Percentiles rank a stretch among this genome's conserved stretches.
Conservation (phyloP, 2,797 vertebrate species). For the Rhynchotus rufescens region DNA sequence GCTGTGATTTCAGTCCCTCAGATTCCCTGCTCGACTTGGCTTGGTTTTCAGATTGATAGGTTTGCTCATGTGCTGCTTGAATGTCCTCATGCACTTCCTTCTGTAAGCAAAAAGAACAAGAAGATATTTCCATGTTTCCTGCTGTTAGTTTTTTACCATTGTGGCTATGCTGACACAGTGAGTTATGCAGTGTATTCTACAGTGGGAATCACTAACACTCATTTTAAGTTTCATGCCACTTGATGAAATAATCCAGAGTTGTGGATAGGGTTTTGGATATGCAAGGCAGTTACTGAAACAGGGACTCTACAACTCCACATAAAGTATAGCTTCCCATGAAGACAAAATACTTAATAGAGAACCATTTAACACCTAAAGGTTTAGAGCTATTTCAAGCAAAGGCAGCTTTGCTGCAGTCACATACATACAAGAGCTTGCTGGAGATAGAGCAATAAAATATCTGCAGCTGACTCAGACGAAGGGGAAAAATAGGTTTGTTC, state of each 20-base stretch:
- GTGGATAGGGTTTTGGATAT: not conserved
- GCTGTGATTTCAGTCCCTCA: constrained; percentile 78
- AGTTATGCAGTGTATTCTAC: not conserved
- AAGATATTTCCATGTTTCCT: rapidly evolving
- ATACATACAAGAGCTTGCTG: rapidly evolving
- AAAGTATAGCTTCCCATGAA: not conserved
- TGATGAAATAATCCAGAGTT: not conserved
- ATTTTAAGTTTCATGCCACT: not conserved
- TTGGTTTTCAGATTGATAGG: constrained; percentile 80
- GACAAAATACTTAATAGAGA: not conserved
- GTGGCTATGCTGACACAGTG: not conserved
- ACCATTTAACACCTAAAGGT: not conserved
- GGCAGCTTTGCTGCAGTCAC: not conserved
- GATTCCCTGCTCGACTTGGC: constrained; percentile 67
- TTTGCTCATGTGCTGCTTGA: constrained; percentile 73
- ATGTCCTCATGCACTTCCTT: constrained; percentile 87
- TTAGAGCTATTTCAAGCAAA: not conserved
- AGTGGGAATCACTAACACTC: not conserved
- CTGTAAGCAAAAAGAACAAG: constrained; percentile 70
- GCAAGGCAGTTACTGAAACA: not conserved
- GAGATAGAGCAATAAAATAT: not conserved
- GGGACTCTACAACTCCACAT: no score
- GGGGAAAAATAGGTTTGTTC: not conserved
- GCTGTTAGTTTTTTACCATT: not conserved
- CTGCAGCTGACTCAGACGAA: not conserved